Evolutionary conservation across 1,140 invertebrate species (phyloP), one percentile per base, ranked within the genome.

Genomic region (Idris sp.): DNA sequence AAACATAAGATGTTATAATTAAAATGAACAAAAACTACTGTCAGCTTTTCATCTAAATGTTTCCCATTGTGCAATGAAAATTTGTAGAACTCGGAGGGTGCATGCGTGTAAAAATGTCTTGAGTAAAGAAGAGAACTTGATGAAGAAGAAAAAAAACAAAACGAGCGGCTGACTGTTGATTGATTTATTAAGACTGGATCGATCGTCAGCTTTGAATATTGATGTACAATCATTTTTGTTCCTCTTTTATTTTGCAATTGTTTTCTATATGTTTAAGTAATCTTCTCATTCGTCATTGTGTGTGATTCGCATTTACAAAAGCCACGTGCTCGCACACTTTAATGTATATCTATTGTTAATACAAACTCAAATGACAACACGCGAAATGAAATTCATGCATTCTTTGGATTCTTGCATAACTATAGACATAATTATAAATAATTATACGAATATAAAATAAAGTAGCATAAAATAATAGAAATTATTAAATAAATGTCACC

Each of bases 371-470:
- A 76, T 76, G 62, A 76, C 73, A 79, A 59, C 72, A 76, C 74
- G 75, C 77, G 77, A 71, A 69, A 67, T 69, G 78, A 77, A 77
- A 64, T n/a, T 80, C 79, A 85, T 81, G 77, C 81, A 84, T 83
- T 83, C 84, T 84, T 81, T 80, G 79, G 78, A 85, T 83, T 84
- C 84, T 82, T 82, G 81, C 83, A 87, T 87, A 85, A 87, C 85
- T 87, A 87, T 86, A 80, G 79, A 86, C 80, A 84, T 87, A 87
- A 87, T 86, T 85, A 81, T 87, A 87, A 83, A 84, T 85, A 84
- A 81, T 79, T 85, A 84, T 85, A 85, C 80, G 77, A 86, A 62
- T 86, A 85, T 87, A 87, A 79, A 77, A 81, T 84, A 81, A 82
- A 82, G 80, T 87, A 87, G 84, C 80, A 65, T 86, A 86, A 86